phyloP scores from a whole-genome alignment of 2,113 vertebrate species.

The Platysternon megacephalum region DNA sequence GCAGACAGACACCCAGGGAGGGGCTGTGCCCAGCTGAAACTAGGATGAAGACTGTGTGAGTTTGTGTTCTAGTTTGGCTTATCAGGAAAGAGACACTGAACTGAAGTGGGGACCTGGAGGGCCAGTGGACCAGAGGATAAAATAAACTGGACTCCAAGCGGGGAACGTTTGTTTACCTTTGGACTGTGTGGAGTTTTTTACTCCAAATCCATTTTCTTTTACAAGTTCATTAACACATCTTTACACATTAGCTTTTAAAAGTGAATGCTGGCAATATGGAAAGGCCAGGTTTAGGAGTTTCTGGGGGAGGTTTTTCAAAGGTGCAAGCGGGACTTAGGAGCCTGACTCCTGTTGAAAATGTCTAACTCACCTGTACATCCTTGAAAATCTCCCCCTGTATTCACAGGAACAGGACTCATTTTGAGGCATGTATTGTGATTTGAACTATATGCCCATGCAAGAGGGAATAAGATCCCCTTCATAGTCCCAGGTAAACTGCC shows the following conservation, averaged over 20 bases:
- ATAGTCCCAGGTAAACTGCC: accelerated
- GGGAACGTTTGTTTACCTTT: too few species aligned
- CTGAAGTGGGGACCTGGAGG: not conserved
- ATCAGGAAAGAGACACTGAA: not conserved
- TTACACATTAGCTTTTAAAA: too few species aligned
- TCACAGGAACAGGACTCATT: not conserved
- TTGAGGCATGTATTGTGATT: not conserved
- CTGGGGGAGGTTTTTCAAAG: not conserved
- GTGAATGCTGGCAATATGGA: too few species aligned
- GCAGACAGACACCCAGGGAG: not conserved
- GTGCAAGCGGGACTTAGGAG: not conserved
- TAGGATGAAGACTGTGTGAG: not conserved
- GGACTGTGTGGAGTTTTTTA: too few species aligned
- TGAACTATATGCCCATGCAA: not conserved
- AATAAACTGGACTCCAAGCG: too few species aligned
- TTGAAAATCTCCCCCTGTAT: not conserved
- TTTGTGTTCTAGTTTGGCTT: not conserved
- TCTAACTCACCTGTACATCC: not conserved
- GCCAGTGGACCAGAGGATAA: too few species aligned
- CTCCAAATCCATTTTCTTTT: too few species aligned
- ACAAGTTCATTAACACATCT: too few species aligned
- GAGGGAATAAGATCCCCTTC: not conserved
- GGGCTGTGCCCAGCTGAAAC: not conserved
- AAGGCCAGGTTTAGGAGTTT: not conserved
- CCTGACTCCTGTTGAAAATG: not conserved